Evolutionary conservation across 2,113 vertebrate genomes (phyloP), one percentile per base, ranked within the genome.

Genomic region (Ranitomeya variabilis): DNA sequence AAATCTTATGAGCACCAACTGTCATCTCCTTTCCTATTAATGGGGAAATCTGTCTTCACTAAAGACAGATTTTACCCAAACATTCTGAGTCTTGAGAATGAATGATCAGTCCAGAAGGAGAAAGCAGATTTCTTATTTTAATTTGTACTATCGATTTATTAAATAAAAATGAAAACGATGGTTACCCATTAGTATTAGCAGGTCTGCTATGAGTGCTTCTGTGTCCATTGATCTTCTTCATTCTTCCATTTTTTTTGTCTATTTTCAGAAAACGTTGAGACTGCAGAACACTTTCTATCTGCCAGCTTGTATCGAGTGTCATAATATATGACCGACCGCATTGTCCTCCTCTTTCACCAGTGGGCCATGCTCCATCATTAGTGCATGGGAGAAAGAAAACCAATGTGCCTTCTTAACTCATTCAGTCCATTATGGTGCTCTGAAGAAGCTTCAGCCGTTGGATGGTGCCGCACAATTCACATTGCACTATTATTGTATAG

Each of bases 401-500:
- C 51, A 26, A n/a, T 54, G 64, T 84, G 82, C 69, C 69, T 85
- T 85, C 21, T 55, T 55, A 4, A 59, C 21, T 51, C 19, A 23
- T 76, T 73, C 14, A 26, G 16, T 76, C 11, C n/a, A 59, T 85
- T 69, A 59, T 85, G 52, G 67, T 85, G 83, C 83, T 85, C 73
- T 45, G 31, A n/a, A 54, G 66, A 71, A 84, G 54, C 52, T 8
- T 84, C 21, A 51, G 15, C 67, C n/a, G n/a, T 69, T 69, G 26
- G 51, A 74, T 13, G 55, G 51, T 74, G 67, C 67, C 59, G 67
- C 67, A 74, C 26, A 37, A 18, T 57, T 59, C 23, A 85, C 54
- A 37, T 74, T 85, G 83, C 67, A 74, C 67, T 85, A 74, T 60
- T 85, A 74, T 60, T 60, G 16, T 74, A 71, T 60, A 81, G 55